Evolutionary conservation across 2,888 invertebrate species (phyloP), one percentile per base, ranked within the genome.

Genomic region (Athalia cordata): DNA sequence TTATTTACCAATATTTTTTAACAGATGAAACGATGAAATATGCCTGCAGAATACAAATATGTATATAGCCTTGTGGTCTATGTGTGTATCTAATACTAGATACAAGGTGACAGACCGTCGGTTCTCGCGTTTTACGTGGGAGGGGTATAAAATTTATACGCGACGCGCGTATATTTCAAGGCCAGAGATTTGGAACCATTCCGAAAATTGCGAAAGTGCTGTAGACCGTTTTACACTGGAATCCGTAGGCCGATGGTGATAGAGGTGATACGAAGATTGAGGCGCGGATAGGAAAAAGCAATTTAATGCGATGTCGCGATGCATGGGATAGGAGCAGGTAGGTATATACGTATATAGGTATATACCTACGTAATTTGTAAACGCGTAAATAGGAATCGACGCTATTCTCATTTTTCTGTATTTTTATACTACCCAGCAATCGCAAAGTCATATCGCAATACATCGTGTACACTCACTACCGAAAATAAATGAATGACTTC

Each of bases 141-240:
- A 11, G 5, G 49, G 8, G 72, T 47, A 59, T 72, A 45, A 50
- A 62, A 75, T 64, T 75, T 75, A 62, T 75, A 62, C 52, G 15
- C 75, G 59, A 75, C 75, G 62, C 75, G 75, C 15, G 75, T 52
- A 75, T 52, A 75, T 62, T 75, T 62, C 62, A 15, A 64, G 52
- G 50, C 64, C 50, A 75, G 61, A 74, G 59, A 74, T 74, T 74
- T 61, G 47, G 50, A 57, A 49, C 74, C 74, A 74, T 74, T 74
- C 8, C 74, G 47, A 74, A 74, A 61, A 74, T 74, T 74, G 74
- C 47, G 61, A 61, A 61, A 47, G 50, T 15, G 7, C 61, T 61
- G 74, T 74, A 49, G 75, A 29, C 75, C 75, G 75, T 75, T 62
- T 64, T 62, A 62, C 64, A 75, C 75, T 62, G 9, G 62, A 64